A percentile compares a stretch with the other conserved stretches of the same genome.
Evolutionary conservation across 2,113 vertebrate species (phyloP).

Genomic region (Cryptotis parvus): DNA sequence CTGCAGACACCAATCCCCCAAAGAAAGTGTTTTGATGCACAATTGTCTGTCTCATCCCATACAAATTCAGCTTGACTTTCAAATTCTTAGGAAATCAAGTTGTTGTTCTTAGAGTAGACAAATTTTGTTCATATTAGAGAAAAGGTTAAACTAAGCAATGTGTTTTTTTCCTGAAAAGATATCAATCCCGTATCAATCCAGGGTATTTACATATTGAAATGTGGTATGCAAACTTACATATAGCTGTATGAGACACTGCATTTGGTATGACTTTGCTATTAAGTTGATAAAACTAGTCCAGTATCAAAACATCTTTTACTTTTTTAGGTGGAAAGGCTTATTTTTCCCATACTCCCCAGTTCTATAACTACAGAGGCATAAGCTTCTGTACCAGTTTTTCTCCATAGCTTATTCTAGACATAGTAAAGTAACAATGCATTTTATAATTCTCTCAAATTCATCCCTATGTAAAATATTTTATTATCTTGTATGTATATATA

Average conservation of each 20-base stretch:
- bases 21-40: neutral
- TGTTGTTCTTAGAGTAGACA: neutral
- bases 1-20: no score
- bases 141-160: slow-evolving; percentile 10
- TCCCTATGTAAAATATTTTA: neutral
- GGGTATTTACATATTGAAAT: slow-evolving; percentile 20
- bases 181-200: neutral
- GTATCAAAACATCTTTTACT: neutral
- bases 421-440: no score
- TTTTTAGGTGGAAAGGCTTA: neutral
- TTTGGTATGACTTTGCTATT: neutral
- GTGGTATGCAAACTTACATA: neutral
- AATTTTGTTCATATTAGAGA: neutral
- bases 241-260: neutral
- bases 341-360: neutral
- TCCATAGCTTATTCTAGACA: neutral
- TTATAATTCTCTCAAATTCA: neutral
- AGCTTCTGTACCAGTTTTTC: neutral
- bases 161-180: neutral
- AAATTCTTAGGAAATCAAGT: neutral
- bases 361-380: neutral
- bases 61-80: neutral
- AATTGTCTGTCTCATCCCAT: neutral
- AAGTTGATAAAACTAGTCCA: neutral
- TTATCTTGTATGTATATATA: neutral